Evolutionary conservation across 2,797 vertebrate species (phyloP), one percentile per base, ranked within the genome.

Genomic region (Eleutherodactylus coqui): DNA sequence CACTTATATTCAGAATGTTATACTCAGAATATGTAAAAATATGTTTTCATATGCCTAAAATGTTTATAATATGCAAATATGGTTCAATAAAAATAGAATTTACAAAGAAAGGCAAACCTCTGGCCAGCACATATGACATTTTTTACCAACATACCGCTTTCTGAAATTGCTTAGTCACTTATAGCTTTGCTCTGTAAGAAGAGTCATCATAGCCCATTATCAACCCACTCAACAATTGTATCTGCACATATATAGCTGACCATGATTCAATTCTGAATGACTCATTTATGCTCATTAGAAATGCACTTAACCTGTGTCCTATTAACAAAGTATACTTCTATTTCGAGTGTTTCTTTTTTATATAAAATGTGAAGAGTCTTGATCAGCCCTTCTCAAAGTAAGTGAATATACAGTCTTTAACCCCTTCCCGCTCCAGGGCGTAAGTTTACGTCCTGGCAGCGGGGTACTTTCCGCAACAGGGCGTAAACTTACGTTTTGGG

Each of bases 221-320:
- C 62, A 36, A 14, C 62, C 62, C 62, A 67, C 62, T 67, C 62
- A 36, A 36, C 21, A 19, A 36, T 36, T 67, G 62, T 67, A 67
- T 21, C 62, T 19, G 32, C 62, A 16, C 9, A 24, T 67, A 17
- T 36, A 67, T 19, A 5, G 62, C 14, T 8, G 62, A 34, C 32
- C 62, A 36, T 36, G 29, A 67, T 36, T 67, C 32, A 34, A 36
- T 19, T 36, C 16, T 19, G 62, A 36, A 19, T 67, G 62, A 67
- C 62, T 67, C 32, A 67, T 34, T 67, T 67, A 17, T 67, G 62
- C 32, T 36, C 32, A 34, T 34, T 67, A 19, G 9, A 67, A 38
- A 70, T 70, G 10, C 38, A 41, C 67, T 70, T 70, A 70, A 70
- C 67, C 67, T 41, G 34, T 41, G 67, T 13, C 67, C 67, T 41